Base-by-base conservation (phyloP, 2,797 vertebrate genomes). In the Hyperoplus immaculatus region DNA sequence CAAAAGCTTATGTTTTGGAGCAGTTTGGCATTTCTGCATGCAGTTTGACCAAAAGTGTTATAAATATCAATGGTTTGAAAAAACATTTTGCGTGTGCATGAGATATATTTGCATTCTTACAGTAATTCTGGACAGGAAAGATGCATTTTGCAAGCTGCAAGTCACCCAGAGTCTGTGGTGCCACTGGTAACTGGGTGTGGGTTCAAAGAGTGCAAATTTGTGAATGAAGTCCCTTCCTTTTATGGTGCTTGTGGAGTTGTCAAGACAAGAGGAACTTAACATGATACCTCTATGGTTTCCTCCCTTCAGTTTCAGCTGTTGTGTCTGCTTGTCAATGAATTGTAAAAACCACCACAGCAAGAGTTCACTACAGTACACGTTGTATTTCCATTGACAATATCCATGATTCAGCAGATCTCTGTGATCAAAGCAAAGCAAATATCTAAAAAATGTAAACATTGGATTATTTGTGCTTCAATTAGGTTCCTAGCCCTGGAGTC, bases 171-270 rank as follows among this genome's bases (percentile, higher is more conserved):
- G 5, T 74, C 77, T 65, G 63, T 55, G 15, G 41, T 58, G 68
- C 43, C 42, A 21, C 58, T 10, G 50, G 60, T 41, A 49, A 63
- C 71, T 55, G 77, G 70, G 29, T 59, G 6, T 1, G 55, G 69
- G 78, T 84, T 91, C 76, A 87, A 58, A 13, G 66, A 58, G 84
- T 81, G 56, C 83, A 88, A 77, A 89, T 91, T 92, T 93, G 89
- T 94, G 92, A 94, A 94, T 94, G 91, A 90, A 89, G 64, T 59
- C 71, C 78, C 71, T 86, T 89, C 91, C 87, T 84, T 90, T 88
- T 93, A 91, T 90, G 89, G 88, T 86, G 81, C 58, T 78, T 67
- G 45, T 38, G 21, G n/a, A 69, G 71, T 36, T 78, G 68, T 88
- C 14, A 68, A 56, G 56, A 64, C 43, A 87, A 71, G 79, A 79